Percentiles rank a stretch among this genome's conserved stretches.
These are phyloP conservation scores for Amyelois transitella DNA, from an alignment of 1,140 invertebrate species.

Conservation along the genomic window DNA sequence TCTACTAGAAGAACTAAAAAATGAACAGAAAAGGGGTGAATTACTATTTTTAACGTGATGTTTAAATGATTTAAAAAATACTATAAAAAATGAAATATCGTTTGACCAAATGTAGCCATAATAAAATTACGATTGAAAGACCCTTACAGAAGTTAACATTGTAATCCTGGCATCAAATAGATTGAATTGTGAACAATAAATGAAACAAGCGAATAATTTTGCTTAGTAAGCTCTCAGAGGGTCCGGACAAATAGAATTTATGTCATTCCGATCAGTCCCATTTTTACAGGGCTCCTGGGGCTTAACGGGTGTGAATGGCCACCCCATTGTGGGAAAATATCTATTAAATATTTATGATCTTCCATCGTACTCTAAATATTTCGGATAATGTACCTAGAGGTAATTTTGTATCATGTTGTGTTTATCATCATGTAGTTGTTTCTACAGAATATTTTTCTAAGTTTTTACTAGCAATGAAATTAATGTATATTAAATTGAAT, in stretches of 20 bases:
- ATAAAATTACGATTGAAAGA: not conserved
- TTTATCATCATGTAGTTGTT: no score
- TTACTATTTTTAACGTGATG: no score
- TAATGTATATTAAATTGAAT: no score
- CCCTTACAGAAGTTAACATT: not conserved
- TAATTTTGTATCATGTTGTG: conserved; percentile 35
- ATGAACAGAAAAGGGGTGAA: no score
- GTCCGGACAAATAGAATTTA: conserved; percentile 44
- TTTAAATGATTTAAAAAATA: no score
- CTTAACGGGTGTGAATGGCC: conserved; percentile 64
- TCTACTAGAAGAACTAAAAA: no score
- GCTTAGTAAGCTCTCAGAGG: conserved; percentile 51
- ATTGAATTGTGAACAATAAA: conserved; percentile 42
- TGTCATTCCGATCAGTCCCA: conserved; percentile 60
- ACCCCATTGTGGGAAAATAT: conserved; percentile 71
- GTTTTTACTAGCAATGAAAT: no score
- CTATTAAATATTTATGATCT: conserved; percentile 70
- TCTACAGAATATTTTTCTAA: no score
- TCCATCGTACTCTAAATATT: conserved; percentile 39
- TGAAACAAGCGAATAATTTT: conserved; percentile 55
- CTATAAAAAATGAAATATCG: not conserved
- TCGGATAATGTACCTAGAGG: conserved; percentile 36
- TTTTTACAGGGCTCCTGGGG: conserved; percentile 58
- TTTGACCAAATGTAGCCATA: not conserved
- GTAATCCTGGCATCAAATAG: conserved; percentile 3